Evolutionary conservation across 2,888 invertebrate species (phyloP).

Genomic region (Eueremaeus valkanovi): DNA sequence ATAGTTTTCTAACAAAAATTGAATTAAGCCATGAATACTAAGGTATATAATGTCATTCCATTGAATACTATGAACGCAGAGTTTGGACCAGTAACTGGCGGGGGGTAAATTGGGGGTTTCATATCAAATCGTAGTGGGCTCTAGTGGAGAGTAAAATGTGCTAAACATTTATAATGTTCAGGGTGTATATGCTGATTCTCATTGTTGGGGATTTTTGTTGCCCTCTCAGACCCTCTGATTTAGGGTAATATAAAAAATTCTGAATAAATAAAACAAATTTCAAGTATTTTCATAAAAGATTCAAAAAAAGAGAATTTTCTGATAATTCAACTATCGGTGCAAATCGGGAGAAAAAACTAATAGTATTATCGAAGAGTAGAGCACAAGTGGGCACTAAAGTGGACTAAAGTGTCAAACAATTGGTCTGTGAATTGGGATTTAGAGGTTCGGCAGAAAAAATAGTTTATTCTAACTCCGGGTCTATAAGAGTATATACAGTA

Average conservation of each 20-base stretch:
- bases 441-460: not conserved
- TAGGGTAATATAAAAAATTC: not conserved
- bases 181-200: no score
- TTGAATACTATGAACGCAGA: no score
- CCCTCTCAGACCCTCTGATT: no score
- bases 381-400: not conserved
- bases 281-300: slow-evolving; percentile 10
- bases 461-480: not conserved
- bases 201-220: not conserved
- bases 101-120: no score
- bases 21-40: no score
- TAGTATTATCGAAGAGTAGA: not conserved
- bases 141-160: no score
- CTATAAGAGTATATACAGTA: not conserved
- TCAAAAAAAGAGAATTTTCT: not conserved
- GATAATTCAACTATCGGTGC: not conserved
- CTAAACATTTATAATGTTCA: no score
- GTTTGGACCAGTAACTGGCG: no score
- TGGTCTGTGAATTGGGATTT: not conserved
- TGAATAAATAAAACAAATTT: slow-evolving; percentile 4
- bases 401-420: slow-evolving; percentile 10
- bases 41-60: no score
- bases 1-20: no score
- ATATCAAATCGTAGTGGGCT: no score
- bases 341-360: not conserved